A percentile compares a stretch with the other conserved stretches of the same genome.
Conservation (phyloP, 2,888 invertebrate species). For the Drosophila formosana region DNA sequence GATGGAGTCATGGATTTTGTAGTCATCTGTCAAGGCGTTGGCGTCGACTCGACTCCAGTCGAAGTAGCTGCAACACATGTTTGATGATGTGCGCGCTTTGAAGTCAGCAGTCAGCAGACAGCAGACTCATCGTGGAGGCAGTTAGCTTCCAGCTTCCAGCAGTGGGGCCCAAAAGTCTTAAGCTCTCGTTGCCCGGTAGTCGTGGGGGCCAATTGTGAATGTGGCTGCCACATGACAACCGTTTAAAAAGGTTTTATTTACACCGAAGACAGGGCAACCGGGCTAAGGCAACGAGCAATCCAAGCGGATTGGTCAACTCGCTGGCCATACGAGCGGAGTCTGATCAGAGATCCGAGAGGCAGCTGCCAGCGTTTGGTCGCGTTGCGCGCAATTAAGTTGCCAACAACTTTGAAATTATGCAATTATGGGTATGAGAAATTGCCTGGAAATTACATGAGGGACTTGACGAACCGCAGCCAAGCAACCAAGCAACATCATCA, state of each 20-base stretch:
- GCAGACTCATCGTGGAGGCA: conserved; percentile 41
- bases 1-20: conserved; percentile 31
- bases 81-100: conserved; percentile 75
- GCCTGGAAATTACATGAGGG: conserved; percentile 81
- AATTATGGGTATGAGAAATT: conserved; percentile 84
- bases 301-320: conserved; percentile 1
- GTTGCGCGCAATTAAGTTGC: conserved; percentile 84
- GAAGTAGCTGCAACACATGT: conserved; percentile 65
- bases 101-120: conserved; percentile 49
- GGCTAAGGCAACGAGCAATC: conserved; percentile 6
- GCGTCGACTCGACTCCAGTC: conserved; percentile 33
- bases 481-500: not conserved
- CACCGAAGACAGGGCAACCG: conserved; percentile 58
- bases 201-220: conserved; percentile 34
- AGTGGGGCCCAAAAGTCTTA: conserved; percentile 8
- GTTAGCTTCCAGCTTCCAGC: conserved; percentile 46
- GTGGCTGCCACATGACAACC: conserved; percentile 74
- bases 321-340: not conserved
- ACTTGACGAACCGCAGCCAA: conserved; percentile 74
- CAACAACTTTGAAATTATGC: conserved; percentile 85
- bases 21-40: conserved; percentile 64
- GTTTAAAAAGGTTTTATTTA: conserved; percentile 82
- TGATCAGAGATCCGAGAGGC: conserved; percentile 23
- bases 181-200: conserved; percentile 47
- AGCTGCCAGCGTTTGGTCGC: conserved; percentile 58